phyloP scores from a whole-genome alignment of 2,888 invertebrate genomes.

The Aphodius sticticus region DNA sequence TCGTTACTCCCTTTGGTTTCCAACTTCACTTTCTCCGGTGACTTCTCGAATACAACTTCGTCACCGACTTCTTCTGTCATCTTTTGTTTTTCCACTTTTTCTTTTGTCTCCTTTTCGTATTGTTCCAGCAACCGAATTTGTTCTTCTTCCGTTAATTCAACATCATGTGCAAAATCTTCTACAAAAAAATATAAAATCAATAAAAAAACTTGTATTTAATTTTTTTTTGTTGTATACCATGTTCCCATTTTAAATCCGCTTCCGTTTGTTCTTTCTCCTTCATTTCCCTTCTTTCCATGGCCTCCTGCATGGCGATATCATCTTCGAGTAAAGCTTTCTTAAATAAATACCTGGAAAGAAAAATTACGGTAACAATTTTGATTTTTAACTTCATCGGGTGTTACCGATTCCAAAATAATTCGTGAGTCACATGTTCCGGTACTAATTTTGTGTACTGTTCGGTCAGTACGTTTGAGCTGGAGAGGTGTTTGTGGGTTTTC shows the following conservation, averaged over 20 bases:
- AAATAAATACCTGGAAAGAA: conserved; percentile 71
- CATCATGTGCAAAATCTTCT: conserved; percentile 72
- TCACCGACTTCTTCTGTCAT: conserved; percentile 50
- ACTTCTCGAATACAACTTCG: conserved; percentile 44
- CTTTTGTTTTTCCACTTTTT: conserved; percentile 41
- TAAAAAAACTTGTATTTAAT: conserved; percentile 7
- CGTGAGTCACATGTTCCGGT: conserved; percentile 74
- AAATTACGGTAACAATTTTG: background rate
- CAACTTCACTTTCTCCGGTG: conserved; percentile 37
- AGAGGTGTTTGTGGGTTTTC: conserved; percentile 68
- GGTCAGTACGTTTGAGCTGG: conserved; percentile 62
- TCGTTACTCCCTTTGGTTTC: conserved; percentile 36
- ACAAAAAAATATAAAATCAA: conserved; percentile 49
- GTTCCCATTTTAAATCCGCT: conserved; percentile 61
- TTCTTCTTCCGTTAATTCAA: conserved; percentile 76
- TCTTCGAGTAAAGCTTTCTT: conserved; percentile 81
- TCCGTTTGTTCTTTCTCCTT: conserved; percentile 61
- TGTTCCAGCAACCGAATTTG: conserved; percentile 72
- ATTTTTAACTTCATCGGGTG: background rate
- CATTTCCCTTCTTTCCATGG: conserved; percentile 62
- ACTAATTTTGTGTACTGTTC: conserved; percentile 68
- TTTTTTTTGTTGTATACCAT: conserved; percentile 53
- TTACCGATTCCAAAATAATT: conserved; percentile 81
- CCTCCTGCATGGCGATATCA: conserved; percentile 73
- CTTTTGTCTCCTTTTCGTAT: conserved; percentile 69